Evolutionary conservation across 2,888 invertebrate species (phyloP).

Genomic region (Tryphoninae sp.): DNA sequence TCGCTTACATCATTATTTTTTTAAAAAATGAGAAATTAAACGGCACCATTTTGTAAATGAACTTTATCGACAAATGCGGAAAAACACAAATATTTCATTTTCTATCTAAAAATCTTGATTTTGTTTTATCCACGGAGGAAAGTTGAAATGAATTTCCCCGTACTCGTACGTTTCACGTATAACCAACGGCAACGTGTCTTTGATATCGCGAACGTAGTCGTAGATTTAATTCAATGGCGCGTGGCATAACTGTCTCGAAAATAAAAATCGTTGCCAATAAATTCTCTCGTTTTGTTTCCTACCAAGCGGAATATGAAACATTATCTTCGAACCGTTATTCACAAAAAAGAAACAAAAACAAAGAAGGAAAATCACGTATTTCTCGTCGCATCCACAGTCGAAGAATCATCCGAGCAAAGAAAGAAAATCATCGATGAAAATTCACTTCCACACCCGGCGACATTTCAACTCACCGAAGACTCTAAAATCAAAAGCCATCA

Average conservation of each 20-base stretch:
- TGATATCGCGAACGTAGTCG: conserved; percentile 33
- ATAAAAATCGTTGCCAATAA: conserved; percentile 53
- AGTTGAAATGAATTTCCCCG: neutral
- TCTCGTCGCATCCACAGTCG: too few species aligned
- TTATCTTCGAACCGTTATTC: conserved; percentile 14
- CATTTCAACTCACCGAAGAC: neutral
- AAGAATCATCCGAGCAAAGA: neutral
- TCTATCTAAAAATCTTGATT: neutral
- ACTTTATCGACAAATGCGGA: too few species aligned
- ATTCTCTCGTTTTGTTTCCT: conserved; percentile 29
- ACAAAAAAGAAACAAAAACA: neutral
- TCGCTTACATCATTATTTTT: too few species aligned
- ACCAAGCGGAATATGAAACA: neutral
- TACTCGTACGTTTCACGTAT: neutral
- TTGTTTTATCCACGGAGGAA: neutral
- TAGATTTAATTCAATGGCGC: conserved; percentile 54
- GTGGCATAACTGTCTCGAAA: conserved; percentile 39
- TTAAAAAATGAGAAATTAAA: too few species aligned
- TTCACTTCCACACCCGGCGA: neutral
- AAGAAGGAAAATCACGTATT: too few species aligned
- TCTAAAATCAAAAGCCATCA: neutral
- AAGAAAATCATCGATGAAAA: neutral
- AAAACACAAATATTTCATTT: neutral
- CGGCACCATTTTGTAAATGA: too few species aligned
- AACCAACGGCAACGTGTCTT: neutral